Evolutionary conservation across 2,888 invertebrate species (phyloP), one percentile per base, ranked within the genome.

Genomic region (Andrena flavipes): DNA sequence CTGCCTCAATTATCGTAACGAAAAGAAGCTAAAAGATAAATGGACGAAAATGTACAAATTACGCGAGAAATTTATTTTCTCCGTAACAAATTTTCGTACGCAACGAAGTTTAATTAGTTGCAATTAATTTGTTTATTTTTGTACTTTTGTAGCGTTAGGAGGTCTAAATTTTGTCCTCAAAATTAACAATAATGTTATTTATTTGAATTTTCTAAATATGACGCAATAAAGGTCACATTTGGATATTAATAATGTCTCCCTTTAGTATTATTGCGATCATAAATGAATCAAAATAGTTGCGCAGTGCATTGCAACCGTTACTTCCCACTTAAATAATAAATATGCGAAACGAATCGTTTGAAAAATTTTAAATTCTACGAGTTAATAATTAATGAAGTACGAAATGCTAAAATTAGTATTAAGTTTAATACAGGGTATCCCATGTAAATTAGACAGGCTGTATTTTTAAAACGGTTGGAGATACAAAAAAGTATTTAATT

Each of bases 151-250:
- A 26, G 33, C 10, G 2, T 29, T 20, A 67, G 35, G 30, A n/a
- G 8, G 48, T 59, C 2, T 65, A 13, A 29, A 73, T 56, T 65
- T 4, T 65, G 10, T 20, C 23, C n/a, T 48, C 23, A 4, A 48
- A 48, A 54, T 29, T 6, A 23, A 23, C 2, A 20, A 48, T 13
- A 26, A 59, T 74, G 16, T 23, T 49, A 68, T 60, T 68, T 67
- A 33, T 67, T 26, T 10, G 33, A 67, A 26, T 26, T 33, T 35
- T 26, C 29, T 48, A 20, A 49, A 30, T 49, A 30, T 33, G 20
- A 54, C 10, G 33, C 35, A 72, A 29, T 76, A 63, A 76, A 73
- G 10, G 7, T 48, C 54, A 10, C 13, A n/a, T 42, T 48, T n/a
- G 10, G 23, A 3, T 35, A 72, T n/a, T 51, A 8, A 20, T 51